Conservation (phyloP, 2,113 vertebrate genomes). For the Synchiropus splendidus region DNA sequence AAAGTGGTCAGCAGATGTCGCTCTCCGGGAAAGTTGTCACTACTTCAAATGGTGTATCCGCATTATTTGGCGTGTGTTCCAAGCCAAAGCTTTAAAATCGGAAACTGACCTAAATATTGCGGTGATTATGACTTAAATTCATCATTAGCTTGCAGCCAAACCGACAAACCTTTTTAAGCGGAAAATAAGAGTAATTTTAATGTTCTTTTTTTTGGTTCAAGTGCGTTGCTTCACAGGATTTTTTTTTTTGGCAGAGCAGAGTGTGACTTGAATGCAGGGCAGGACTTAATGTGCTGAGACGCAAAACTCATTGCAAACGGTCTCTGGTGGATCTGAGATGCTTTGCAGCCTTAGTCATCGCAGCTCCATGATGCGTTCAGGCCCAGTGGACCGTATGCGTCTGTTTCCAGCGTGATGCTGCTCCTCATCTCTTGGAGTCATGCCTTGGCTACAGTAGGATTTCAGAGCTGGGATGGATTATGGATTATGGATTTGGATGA, state of each 20-base stretch:
- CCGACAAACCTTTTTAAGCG: too few relatives aligned
- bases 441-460: conserved; percentile 47
- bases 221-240: conserved; percentile 50
- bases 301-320: conserved; percentile 65
- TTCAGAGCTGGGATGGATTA: conserved; percentile 40
- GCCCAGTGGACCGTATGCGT: conserved; percentile 28
- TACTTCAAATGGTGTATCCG: conserved; percentile 21
- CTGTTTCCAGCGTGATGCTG: conserved; percentile 18
- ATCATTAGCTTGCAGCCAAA: too few relatives aligned
- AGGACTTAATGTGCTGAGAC: conserved; percentile 64
- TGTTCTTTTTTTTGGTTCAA: conserved; percentile 40
- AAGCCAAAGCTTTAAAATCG: neutral
- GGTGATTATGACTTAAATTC: too few relatives aligned
- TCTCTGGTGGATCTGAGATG: conserved; percentile 46
- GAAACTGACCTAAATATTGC: neutral
- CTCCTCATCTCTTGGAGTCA: conserved; percentile 28
- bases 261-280: conserved; percentile 68
- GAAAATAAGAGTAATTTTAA: too few relatives aligned
- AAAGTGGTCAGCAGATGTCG: conserved; percentile 61
- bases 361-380: conserved; percentile 34
- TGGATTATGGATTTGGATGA: conserved; percentile 39
- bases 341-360: conserved; percentile 56
- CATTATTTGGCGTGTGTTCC: conserved; percentile 28
- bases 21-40: conserved; percentile 49
- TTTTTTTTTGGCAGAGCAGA: conserved; percentile 51